Evolutionary conservation across 2,113 vertebrate species (phyloP).

Genomic region (Oplegnathus fasciatus): DNA sequence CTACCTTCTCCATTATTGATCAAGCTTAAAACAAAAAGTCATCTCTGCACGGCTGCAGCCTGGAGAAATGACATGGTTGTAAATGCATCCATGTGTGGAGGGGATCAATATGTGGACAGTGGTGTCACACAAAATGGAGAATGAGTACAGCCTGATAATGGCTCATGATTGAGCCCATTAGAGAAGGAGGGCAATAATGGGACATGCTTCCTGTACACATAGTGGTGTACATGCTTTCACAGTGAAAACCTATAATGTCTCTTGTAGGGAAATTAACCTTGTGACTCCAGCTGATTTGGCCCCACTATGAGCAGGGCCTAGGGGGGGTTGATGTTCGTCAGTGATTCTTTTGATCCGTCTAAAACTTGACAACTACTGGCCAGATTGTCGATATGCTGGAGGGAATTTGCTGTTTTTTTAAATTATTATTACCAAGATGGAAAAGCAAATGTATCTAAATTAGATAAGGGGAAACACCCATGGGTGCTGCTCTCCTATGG

Average conservation of each 20-base stretch:
- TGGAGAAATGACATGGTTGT: slow-evolving; percentile 24
- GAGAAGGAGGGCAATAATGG: slow-evolving; percentile 7
- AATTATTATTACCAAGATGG: too few species aligned
- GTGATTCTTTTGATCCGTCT: neutral
- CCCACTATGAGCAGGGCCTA: neutral
- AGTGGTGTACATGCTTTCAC: slow-evolving; percentile 1
- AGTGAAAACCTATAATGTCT: neutral
- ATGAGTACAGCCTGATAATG: slow-evolving; percentile 38
- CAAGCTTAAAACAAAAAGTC: neutral
- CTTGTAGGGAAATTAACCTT: slow-evolving; percentile 4
- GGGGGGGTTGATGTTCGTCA: neutral
- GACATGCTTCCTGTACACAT: slow-evolving; percentile 4
- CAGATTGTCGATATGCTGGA: neutral
- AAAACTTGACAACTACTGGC: neutral
- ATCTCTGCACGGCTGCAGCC: slow-evolving; percentile 16
- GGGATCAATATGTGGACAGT: slow-evolving; percentile 50
- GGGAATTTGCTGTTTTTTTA: too few species aligned
- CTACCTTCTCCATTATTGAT: slow-evolving; percentile 30
- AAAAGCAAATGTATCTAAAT: neutral
- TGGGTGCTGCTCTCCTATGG: neutral
- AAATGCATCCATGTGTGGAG: slow-evolving; percentile 38
- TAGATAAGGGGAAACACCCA: neutral
- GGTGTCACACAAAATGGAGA: slow-evolving; percentile 50
- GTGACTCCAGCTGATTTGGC: neutral
- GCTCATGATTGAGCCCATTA: slow-evolving; percentile 29